Conservation (phyloP, 2,797 vertebrate genomes). For the Chelmon rostratus region DNA sequence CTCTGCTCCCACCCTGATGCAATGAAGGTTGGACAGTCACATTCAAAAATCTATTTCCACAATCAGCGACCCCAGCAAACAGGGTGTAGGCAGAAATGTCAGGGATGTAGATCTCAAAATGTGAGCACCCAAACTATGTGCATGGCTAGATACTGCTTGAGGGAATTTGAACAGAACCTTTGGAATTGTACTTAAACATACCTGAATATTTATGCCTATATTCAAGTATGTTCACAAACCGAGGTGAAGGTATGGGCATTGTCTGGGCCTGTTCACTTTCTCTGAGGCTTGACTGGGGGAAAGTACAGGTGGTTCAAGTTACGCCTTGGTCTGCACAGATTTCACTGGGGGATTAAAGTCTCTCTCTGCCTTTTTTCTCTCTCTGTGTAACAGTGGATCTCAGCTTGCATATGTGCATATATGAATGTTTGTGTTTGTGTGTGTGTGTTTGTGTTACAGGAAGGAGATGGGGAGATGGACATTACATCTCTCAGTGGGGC, state of each 20-base stretch:
- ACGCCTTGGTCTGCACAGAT: slow-evolving; percentile 29
- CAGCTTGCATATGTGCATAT: neutral
- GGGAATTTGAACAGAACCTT: no score
- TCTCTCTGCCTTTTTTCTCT: neutral
- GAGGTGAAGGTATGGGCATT: slow-evolving; percentile 18
- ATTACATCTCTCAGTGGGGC: slow-evolving; percentile 56
- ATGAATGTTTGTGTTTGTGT: neutral
- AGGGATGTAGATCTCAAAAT: neutral
- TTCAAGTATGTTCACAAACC: neutral
- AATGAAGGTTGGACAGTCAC: neutral
- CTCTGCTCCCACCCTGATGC: neutral
- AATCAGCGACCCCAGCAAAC: no score
- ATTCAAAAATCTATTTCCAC: neutral
- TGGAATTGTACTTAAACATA: neutral
- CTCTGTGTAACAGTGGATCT: neutral
- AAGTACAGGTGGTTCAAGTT: slow-evolving; percentile 60
- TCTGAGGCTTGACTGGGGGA: slow-evolving; percentile 3
- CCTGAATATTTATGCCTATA: neutral
- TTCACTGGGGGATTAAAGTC: neutral
- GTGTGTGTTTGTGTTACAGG: slow-evolving; percentile 74
- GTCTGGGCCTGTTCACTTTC: slow-evolving; percentile 40
- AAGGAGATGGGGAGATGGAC: slow-evolving; percentile 85
- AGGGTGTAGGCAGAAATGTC: neutral
- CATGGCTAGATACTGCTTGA: neutral
- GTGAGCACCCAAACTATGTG: neutral